A percentile compares a stretch with the other conserved stretches of the same genome.
Evolutionary conservation across 2,797 vertebrate species (phyloP).

Genomic region (Hephaestus fuliginosus): DNA sequence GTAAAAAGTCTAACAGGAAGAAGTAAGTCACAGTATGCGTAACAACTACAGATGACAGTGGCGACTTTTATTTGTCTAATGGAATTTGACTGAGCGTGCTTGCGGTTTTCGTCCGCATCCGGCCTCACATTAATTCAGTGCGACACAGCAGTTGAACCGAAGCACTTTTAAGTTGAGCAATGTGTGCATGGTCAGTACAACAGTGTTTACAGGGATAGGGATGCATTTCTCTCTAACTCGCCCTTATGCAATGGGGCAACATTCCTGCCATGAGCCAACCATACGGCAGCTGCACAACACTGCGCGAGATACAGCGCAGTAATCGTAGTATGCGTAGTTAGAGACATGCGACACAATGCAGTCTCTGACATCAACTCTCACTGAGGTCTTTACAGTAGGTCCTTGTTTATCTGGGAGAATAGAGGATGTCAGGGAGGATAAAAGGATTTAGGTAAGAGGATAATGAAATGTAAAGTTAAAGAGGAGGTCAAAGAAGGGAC

Average conservation of each 20-base stretch:
- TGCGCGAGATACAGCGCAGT: not conserved
- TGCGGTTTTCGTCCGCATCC: not conserved
- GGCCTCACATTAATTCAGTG: conserved; percentile 11
- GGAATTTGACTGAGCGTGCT: not conserved
- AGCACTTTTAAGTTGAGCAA: not conserved
- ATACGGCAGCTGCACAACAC: conserved; percentile 5
- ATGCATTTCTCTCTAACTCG: conserved; percentile 15
- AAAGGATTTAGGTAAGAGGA: conserved; percentile 78
- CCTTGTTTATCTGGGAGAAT: conserved; percentile 56
- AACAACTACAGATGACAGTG: not conserved
- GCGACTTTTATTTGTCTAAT: not conserved
- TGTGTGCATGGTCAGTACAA: conserved; percentile 21
- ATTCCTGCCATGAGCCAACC: conserved; percentile 10
- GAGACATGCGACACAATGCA: conserved; percentile 10
- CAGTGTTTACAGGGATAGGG: conserved; percentile 9
- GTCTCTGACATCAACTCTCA: conserved; percentile 17
- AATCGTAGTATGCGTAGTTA: not conserved
- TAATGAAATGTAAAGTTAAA: conserved; percentile 70
- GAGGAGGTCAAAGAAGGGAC: conserved; percentile 64
- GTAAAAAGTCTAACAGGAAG: not conserved
- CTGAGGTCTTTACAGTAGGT: conserved; percentile 24
- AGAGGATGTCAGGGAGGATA: conserved; percentile 58
- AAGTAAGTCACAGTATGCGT: not conserved
- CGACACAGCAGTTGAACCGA: conserved; percentile 17
- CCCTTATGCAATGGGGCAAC: not conserved